phyloP scores from a whole-genome alignment of 2,113 vertebrate species.

The Ornithorhynchus anatinus region DNA sequence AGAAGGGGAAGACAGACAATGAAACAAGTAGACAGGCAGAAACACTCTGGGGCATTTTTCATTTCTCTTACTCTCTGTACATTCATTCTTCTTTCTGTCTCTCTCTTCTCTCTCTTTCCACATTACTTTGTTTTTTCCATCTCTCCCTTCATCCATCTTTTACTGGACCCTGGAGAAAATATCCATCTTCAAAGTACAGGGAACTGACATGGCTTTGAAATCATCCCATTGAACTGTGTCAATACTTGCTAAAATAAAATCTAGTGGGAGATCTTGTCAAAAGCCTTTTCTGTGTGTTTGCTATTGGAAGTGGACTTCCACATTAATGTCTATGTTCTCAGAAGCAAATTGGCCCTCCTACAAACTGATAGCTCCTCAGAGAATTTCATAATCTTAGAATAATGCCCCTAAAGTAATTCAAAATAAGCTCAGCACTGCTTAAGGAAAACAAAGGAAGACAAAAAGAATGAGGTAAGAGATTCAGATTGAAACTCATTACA shows the following conservation, averaged over 20 bases:
- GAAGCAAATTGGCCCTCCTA: too few relatives aligned
- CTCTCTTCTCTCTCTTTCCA: background rate
- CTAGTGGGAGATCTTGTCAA: too few relatives aligned
- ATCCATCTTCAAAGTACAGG: too few relatives aligned
- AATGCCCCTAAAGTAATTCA: constrained; percentile 5
- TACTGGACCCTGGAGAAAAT: background rate
- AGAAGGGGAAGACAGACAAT: too few relatives aligned
- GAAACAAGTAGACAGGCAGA: too few relatives aligned
- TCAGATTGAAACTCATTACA: background rate
- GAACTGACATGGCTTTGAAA: too few relatives aligned
- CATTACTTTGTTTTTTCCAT: background rate
- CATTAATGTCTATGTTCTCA: too few relatives aligned
- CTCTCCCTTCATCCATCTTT: background rate
- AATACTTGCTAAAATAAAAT: too few relatives aligned
- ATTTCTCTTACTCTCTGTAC: background rate
- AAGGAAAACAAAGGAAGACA: constrained; percentile 33
- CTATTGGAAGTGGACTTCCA: too few relatives aligned
- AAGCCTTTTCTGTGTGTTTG: too few relatives aligned
- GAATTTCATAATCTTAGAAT: constrained; percentile 15
- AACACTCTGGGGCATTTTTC: background rate
- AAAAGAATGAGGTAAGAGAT: background rate
- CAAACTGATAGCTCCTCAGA: constrained; percentile 17
- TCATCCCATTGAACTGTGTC: too few relatives aligned
- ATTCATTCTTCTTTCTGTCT: background rate
- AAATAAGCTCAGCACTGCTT: constrained; percentile 6